phyloP scores from a whole-genome alignment of 2,888 invertebrate species.

The Chironomus tentans region DNA sequence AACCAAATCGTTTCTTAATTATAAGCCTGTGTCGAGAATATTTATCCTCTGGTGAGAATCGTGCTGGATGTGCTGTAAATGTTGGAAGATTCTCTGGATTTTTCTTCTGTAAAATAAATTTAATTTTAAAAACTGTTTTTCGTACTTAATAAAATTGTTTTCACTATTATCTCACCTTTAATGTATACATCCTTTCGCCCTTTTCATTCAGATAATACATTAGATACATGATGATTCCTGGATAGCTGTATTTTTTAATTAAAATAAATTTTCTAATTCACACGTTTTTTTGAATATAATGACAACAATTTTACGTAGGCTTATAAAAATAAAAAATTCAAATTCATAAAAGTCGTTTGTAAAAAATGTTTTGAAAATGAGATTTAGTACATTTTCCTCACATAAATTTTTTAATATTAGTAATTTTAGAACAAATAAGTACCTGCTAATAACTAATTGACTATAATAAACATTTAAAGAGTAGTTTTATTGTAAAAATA shows the following conservation, averaged over 20 bases:
- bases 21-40: slow-evolving; percentile 81
- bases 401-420: too few relatives aligned
- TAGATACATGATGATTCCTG: slow-evolving; percentile 51
- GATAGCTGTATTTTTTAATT: slow-evolving; percentile 30
- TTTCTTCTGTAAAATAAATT: slow-evolving; percentile 48
- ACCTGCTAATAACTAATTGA: too few relatives aligned
- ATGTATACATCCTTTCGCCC: slow-evolving; percentile 74
- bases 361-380: too few relatives aligned
- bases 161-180: slow-evolving; percentile 53
- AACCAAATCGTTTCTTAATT: slow-evolving; percentile 80
- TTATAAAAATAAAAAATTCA: too few relatives aligned
- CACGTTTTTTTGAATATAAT: too few relatives aligned
- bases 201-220: slow-evolving; percentile 68
- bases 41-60: slow-evolving; percentile 92
- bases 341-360: too few relatives aligned
- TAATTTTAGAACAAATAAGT: too few relatives aligned
- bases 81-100: slow-evolving; percentile 73
- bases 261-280: too few relatives aligned
- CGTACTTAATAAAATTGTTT: background rate
- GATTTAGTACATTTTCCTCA: too few relatives aligned
- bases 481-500: too few relatives aligned
- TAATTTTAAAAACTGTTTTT: slow-evolving; percentile 13
- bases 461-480: too few relatives aligned
- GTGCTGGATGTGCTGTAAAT: slow-evolving; percentile 83
- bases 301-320: too few relatives aligned